Base-by-base conservation (phyloP, 2,888 invertebrate genomes). In the Ormia ochracea region DNA sequence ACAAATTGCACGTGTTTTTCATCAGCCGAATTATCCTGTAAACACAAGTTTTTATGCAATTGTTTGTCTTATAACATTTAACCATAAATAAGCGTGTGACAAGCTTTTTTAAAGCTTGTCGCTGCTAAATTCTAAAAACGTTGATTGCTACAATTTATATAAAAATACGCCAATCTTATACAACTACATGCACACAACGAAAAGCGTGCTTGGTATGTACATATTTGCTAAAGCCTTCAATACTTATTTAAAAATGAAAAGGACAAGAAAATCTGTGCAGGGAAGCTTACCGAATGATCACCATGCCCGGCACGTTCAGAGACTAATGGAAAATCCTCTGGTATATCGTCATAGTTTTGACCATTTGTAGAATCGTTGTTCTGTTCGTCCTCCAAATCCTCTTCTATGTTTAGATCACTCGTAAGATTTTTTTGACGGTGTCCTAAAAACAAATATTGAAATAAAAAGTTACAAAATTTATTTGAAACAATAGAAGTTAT, bases 1-100 rank as follows among this genome's bases (percentile, higher is more conserved):
- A 88, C 88, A 84, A 92, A 92, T 84, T 91, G 91, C 56, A 92
- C 92, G 82, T 91, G 91, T 83, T 90, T 90, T 69, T 88, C 90
- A 70, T 90, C 90, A 58, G 84, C 85, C 72, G 90, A 89, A 52
- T 89, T 88, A 54, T 90, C 90, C 85, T 86, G 33, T n/a, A 38
- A 66, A 41, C 4, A 58, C 17, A 41, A n/a, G 19, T 33, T 14
- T 4, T 54, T 56, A 36, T 48, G 19, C 12, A 36, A 48, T 45
- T 68, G 14, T 31, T 54, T 21, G 17, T 38, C 23, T 4, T 5
- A 54, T 4, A 3, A 7, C 26, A 28, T 50, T 4, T 26, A 14
- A 36, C n/a, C n/a, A n/a, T n/a, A n/a, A n/a, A n/a, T n/a, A n/a
- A n/a, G n/a, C n/a, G n/a, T n/a, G n/a, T n/a, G n/a, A n/a, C n/a